These are phyloP conservation scores for Metallyticus violacea DNA, from an alignment of 2,888 invertebrate species.

Conservation along the genomic window DNA sequence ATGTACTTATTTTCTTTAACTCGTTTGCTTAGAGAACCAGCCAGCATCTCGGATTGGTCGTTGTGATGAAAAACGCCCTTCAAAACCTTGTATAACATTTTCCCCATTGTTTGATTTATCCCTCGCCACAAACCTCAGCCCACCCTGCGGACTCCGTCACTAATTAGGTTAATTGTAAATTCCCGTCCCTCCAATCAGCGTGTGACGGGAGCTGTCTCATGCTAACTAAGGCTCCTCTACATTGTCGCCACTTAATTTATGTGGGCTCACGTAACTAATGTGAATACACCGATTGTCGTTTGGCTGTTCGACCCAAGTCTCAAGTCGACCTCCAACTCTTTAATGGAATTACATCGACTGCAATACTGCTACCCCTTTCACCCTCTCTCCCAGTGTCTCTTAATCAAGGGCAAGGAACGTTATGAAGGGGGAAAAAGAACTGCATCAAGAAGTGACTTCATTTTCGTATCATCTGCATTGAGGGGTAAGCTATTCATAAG, in stretches of 20 bases:
- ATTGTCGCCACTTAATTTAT: slow-evolving; percentile 1
- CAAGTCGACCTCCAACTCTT: neutral
- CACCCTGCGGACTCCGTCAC: neutral
- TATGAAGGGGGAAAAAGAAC: neutral
- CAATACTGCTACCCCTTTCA: neutral
- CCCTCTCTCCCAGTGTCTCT: neutral
- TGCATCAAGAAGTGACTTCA: neutral
- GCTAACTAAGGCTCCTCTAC: neutral
- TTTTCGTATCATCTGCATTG: neutral
- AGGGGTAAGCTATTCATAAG: neutral
- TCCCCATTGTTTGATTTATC: neutral
- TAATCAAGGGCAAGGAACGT: slow-evolving; percentile 2
- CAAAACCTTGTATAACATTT: neutral
- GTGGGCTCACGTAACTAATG: neutral
- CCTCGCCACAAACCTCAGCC: too few relatives aligned
- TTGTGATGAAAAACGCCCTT: neutral
- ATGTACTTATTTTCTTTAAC: too few relatives aligned
- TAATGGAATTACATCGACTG: slow-evolving; percentile 1
- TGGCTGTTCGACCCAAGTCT: neutral
- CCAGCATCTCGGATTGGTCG: neutral
- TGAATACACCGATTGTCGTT: neutral
- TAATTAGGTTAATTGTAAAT: slow-evolving; percentile 1
- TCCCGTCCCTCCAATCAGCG: neutral
- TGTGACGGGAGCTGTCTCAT: neutral
- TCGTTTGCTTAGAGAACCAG: neutral